phyloP scores from a whole-genome alignment of 2,888 invertebrate species.

The Autographa gamma region DNA sequence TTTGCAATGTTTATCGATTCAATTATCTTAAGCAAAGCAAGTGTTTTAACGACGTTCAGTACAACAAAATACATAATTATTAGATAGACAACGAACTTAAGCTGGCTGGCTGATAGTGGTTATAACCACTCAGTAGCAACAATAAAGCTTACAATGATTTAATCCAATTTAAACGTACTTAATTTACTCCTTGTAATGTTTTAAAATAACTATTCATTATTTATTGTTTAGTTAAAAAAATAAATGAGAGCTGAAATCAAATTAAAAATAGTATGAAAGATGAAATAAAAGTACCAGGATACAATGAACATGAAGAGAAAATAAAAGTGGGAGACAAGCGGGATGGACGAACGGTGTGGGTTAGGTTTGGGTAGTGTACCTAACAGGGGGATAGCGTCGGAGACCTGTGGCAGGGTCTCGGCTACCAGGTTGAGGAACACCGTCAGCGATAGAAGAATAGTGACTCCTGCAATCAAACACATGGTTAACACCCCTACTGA shows the following conservation, averaged over 20 bases:
- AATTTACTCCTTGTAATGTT: conserved; percentile 88
- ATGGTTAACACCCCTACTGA: conserved; percentile 85
- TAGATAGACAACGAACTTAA: conserved; percentile 54
- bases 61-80: conserved; percentile 32
- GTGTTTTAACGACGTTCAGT: conserved; percentile 33
- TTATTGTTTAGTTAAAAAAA: conserved; percentile 67
- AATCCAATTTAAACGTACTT: conserved; percentile 65
- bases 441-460: conserved; percentile 99
- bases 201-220: conserved; percentile 82
- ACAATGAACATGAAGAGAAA: conserved; percentile 71
- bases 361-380: conserved; percentile 92
- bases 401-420: conserved; percentile 99
- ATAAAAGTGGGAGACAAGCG: conserved; percentile 72
- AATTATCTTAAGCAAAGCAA: conserved; percentile 48
- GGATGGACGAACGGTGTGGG: conserved; percentile 76
- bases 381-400: conserved; percentile 99
- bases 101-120: conserved; percentile 30
- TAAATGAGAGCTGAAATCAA: conserved; percentile 64
- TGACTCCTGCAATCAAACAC: conserved; percentile 97
- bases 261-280: conserved; percentile 66
- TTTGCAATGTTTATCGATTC: conserved; percentile 20
- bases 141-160: conserved; percentile 58
- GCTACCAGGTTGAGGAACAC: conserved; percentile 99
- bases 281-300: conserved; percentile 68
- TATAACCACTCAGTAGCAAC: conserved; percentile 65